Percentiles rank a stretch among this genome's conserved stretches.
phyloP scores from a whole-genome alignment of 2,797 vertebrate species.

The Urosaurus nigricauda region DNA sequence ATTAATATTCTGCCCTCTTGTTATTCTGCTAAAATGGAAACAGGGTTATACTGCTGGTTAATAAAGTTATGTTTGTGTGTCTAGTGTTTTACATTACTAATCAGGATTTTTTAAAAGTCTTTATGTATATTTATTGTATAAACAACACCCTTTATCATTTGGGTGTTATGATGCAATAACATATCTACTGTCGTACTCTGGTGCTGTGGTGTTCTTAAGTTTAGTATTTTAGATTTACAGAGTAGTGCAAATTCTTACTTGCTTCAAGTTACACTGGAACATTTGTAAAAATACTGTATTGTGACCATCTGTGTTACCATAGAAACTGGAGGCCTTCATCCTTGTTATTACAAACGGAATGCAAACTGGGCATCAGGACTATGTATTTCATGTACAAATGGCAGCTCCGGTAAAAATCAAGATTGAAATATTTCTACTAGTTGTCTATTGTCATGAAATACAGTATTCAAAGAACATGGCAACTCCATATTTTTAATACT shows the following conservation, averaged over 20 bases:
- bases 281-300: conserved; percentile 83
- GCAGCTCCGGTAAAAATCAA: conserved; percentile 75
- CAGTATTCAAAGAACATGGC: conserved; percentile 69
- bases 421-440: conserved; percentile 75
- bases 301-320: conserved; percentile 86
- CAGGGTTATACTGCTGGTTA: not conserved
- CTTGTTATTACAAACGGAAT: conserved; percentile 82
- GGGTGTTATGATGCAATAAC: conserved; percentile 69
- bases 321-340: conserved; percentile 84
- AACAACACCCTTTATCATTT: conserved; percentile 64
- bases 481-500: conserved; percentile 51
- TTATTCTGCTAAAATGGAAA: not conserved
- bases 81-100: conserved; percentile 70
- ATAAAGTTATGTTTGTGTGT: conserved; percentile 56
- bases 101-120: conserved; percentile 64
- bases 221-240: conserved; percentile 76
- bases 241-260: conserved; percentile 81
- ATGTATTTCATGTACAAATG: conserved; percentile 74
- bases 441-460: conserved; percentile 67
- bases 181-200: conserved; percentile 72
- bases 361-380: conserved; percentile 81
- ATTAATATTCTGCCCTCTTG: no score
- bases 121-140: conserved; percentile 70
- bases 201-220: conserved; percentile 72
- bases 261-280: conserved; percentile 82